Evolutionary conservation across 2,888 invertebrate genomes (phyloP).

Genomic region (Sminthurides aquaticus): DNA sequence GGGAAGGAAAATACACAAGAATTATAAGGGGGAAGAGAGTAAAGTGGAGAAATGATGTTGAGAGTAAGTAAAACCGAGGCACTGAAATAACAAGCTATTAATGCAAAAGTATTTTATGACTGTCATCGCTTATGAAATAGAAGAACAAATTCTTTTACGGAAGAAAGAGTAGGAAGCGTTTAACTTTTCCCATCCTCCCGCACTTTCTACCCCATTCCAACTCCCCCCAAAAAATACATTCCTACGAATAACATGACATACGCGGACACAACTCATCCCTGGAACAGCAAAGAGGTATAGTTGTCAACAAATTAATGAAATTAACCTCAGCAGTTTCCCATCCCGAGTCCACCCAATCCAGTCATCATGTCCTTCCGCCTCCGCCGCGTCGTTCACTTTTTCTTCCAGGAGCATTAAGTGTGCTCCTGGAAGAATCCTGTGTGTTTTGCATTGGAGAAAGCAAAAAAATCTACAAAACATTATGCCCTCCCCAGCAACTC

Average conservation of each 20-base stretch:
- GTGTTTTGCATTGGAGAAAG: too few species aligned
- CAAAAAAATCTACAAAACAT: background rate
- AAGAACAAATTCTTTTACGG: background rate
- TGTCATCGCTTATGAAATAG: conserved; percentile 3
- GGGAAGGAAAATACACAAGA: too few species aligned
- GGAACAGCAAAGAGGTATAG: too few species aligned
- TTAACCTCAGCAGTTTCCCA: conserved; percentile 11
- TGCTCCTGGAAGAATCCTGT: too few species aligned
- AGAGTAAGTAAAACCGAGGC: background rate
- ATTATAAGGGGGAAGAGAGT: background rate
- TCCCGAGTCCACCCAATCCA: too few species aligned
- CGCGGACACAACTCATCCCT: too few species aligned
- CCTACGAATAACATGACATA: too few species aligned
- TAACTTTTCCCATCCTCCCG: background rate
- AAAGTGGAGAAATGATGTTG: background rate
- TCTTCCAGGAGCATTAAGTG: background rate
- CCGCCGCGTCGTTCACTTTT: too few species aligned
- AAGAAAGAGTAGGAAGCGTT: background rate
- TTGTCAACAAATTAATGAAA: conserved; percentile 27
- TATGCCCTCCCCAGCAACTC: too few species aligned
- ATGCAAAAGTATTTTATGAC: conserved; percentile 23
- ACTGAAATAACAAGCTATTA: conserved; percentile 13
- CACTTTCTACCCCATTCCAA: too few species aligned
- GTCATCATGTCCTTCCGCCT: too few species aligned
- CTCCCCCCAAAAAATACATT: too few species aligned